Conservation (phyloP, 2,113 vertebrate genomes). For the Gallinago media region DNA sequence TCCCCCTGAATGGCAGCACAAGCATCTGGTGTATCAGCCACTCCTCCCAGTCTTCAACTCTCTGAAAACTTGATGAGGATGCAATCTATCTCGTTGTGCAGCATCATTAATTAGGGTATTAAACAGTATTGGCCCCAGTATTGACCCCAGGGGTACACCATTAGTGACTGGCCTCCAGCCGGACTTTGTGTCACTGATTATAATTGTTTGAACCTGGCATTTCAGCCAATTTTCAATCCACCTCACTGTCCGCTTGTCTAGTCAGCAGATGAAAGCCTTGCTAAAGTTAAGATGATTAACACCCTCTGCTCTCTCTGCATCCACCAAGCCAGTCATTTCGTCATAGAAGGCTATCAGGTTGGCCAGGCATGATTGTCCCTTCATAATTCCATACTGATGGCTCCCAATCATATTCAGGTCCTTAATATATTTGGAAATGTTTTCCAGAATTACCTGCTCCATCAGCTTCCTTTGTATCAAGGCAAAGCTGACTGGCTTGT, state of each 20-base stretch:
- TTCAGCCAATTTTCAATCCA: background rate
- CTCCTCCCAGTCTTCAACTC: background rate
- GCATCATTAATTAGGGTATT: background rate
- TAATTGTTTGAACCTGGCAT: background rate
- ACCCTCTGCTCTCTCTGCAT: background rate
- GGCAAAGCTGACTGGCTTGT: background rate
- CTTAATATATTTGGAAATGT: background rate
- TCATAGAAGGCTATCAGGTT: background rate
- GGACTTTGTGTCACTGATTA: background rate
- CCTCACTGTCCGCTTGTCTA: background rate
- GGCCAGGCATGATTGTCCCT: background rate
- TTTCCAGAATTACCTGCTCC: background rate
- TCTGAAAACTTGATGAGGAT: background rate
- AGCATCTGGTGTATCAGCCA: background rate
- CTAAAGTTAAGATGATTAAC: background rate
- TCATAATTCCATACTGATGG: background rate
- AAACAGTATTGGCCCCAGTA: background rate
- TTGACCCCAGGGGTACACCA: background rate
- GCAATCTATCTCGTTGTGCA: background rate
- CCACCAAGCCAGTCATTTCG: background rate
- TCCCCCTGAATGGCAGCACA: background rate
- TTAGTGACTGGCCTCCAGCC: background rate
- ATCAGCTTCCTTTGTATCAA: background rate
- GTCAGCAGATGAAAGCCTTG: background rate
- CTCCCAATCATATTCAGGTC: background rate